phyloP scores from a whole-genome alignment of 2,113 vertebrate genomes.

The Anoplopoma fimbria region DNA sequence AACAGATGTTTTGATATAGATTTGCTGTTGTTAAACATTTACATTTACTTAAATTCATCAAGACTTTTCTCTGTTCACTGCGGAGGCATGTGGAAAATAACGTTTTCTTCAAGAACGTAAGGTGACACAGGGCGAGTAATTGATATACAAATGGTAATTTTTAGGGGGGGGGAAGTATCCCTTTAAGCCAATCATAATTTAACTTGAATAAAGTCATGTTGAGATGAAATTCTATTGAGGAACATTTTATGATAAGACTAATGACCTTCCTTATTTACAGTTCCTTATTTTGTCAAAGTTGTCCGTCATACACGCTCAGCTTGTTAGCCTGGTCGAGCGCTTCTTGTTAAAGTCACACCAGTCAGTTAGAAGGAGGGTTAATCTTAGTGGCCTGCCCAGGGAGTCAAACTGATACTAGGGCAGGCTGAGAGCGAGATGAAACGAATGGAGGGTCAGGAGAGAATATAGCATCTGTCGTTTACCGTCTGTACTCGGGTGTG shows the following conservation, averaged over 20 bases:
- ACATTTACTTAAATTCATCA: neutral
- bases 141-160: neutral
- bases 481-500: neutral
- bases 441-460: neutral
- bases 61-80: neutral
- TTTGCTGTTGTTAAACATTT: too few relatives aligned
- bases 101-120: neutral
- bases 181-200: neutral
- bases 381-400: neutral
- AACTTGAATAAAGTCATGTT: neutral
- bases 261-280: neutral
- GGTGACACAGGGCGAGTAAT: neutral
- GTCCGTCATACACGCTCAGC: neutral
- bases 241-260: neutral
- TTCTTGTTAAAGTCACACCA: neutral
- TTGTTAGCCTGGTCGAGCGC: neutral
- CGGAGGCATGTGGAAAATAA: neutral
- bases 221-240: neutral
- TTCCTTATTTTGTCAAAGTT: conserved; percentile 12
- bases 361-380: neutral
- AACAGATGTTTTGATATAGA: too few relatives aligned
- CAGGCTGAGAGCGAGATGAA: neutral
- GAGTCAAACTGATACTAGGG: neutral
- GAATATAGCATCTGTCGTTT: neutral
- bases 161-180: neutral